Evolutionary conservation across 1,140 invertebrate species (phyloP).

Genomic region (Solenopsis invicta): DNA sequence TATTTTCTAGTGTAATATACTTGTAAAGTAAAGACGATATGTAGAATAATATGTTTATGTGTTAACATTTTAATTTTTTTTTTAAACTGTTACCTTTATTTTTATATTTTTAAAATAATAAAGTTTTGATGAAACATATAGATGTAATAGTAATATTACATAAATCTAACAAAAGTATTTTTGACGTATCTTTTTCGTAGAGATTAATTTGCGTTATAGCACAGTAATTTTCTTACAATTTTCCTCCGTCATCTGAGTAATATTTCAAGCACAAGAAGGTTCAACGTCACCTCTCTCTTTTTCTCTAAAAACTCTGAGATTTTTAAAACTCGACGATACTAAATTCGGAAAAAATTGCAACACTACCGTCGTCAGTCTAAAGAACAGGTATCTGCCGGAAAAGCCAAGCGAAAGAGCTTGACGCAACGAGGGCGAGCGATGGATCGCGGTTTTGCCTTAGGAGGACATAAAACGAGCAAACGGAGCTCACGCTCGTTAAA

Average conservation of each 20-base stretch:
- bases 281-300: constrained; percentile 25
- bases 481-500: constrained; percentile 40
- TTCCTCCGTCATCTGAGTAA: background rate
- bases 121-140: background rate
- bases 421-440: background rate
- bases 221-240: background rate
- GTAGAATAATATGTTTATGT: background rate
- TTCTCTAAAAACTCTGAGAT: background rate
- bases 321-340: constrained; percentile 17
- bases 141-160: background rate
- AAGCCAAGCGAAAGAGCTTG: background rate
- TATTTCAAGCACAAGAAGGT: constrained; percentile 37
- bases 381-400: background rate
- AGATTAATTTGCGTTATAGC: constrained; percentile 16
- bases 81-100: background rate
- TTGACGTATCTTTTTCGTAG: background rate
- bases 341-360: constrained; percentile 46
- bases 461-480: constrained; percentile 10
- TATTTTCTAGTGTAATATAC: constrained; percentile 33
- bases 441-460: constrained; percentile 37
- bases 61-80: background rate
- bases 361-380: constrained; percentile 16
- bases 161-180: background rate
- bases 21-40: background rate
- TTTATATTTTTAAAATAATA: background rate